These are phyloP conservation scores for Lepetodrilus schrolli DNA, from an alignment of 2,888 invertebrate species.

Conservation along the genomic window DNA sequence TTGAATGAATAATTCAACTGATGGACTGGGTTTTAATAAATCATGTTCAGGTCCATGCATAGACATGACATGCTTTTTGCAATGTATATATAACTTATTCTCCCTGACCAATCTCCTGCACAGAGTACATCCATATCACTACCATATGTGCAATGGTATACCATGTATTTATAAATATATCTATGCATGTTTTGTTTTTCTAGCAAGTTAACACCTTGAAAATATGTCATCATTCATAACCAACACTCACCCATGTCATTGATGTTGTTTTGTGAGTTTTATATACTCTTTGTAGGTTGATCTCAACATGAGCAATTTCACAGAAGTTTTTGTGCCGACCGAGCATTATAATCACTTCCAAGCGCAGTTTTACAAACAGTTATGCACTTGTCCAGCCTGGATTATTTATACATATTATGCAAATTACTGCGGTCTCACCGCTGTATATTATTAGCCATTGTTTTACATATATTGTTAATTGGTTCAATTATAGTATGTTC, in stretches of 20 bases:
- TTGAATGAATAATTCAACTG: too few relatives aligned
- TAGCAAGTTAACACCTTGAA: slow-evolving; percentile 22
- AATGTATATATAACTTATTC: too few relatives aligned
- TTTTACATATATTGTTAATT: slow-evolving; percentile 14
- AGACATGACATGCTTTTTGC: too few relatives aligned
- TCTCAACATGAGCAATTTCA: slow-evolving; percentile 8
- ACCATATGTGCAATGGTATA: slow-evolving; percentile 24
- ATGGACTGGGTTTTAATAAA: too few relatives aligned
- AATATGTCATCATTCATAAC: slow-evolving; percentile 24
- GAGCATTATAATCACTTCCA: slow-evolving; percentile 17
- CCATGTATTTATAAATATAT: slow-evolving; percentile 23
- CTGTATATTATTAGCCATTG: slow-evolving; percentile 12
- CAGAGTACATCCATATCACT: too few relatives aligned
- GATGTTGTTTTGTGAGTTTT: slow-evolving; percentile 19
- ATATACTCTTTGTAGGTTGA: slow-evolving; percentile 10
- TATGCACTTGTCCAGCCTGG: slow-evolving; percentile 6
- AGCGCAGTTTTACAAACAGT: background rate
- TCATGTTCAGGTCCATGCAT: too few relatives aligned
- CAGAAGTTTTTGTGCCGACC: background rate
- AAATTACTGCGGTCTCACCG: slow-evolving; percentile 8
- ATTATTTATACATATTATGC: slow-evolving; percentile 18
- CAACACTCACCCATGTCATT: slow-evolving; percentile 11
- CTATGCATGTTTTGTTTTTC: slow-evolving; percentile 26
- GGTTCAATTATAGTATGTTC: too few relatives aligned
- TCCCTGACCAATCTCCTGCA: too few relatives aligned